phyloP scores from a whole-genome alignment of 1,140 invertebrate genomes.

The Temnothorax curvispinosus region DNA sequence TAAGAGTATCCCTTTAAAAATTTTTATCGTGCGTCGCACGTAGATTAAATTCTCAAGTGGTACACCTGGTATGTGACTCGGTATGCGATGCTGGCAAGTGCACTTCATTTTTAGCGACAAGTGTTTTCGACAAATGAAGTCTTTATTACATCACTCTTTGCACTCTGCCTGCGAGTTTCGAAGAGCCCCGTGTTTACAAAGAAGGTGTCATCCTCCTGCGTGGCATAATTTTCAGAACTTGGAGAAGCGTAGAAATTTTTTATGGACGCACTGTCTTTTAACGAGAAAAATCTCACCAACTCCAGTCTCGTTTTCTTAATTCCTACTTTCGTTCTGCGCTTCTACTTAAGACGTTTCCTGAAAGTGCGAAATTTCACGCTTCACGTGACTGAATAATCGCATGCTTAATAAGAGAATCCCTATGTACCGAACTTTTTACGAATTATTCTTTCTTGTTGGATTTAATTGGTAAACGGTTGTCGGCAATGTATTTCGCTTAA shows the following conservation, averaged over 20 bases:
- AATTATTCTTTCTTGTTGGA: not conserved
- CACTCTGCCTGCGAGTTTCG: conserved; percentile 2
- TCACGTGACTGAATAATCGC: not conserved
- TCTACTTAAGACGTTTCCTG: not conserved
- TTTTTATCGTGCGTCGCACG: not conserved
- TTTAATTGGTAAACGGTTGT: not conserved
- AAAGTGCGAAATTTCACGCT: not conserved
- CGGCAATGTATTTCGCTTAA: not conserved
- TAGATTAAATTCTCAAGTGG: conserved; percentile 31
- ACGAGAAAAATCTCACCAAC: not conserved
- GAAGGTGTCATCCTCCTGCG: not conserved
- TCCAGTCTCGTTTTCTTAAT: not conserved
- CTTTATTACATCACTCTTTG: conserved; percentile 7
- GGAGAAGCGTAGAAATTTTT: not conserved
- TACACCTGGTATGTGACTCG: conserved; percentile 37
- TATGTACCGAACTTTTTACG: not conserved
- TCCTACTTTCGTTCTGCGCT: not conserved
- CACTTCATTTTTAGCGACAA: conserved; percentile 22
- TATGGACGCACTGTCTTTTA: not conserved
- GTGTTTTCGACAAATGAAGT: conserved; percentile 10
- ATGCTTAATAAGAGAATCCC: not conserved
- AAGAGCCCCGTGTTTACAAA: not conserved
- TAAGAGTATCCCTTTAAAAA: not conserved
- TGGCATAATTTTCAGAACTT: not conserved
- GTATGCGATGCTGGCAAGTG: conserved; percentile 14